Evolutionary conservation across 2,797 vertebrate species (phyloP).

Genomic region (Brotula barbata): DNA sequence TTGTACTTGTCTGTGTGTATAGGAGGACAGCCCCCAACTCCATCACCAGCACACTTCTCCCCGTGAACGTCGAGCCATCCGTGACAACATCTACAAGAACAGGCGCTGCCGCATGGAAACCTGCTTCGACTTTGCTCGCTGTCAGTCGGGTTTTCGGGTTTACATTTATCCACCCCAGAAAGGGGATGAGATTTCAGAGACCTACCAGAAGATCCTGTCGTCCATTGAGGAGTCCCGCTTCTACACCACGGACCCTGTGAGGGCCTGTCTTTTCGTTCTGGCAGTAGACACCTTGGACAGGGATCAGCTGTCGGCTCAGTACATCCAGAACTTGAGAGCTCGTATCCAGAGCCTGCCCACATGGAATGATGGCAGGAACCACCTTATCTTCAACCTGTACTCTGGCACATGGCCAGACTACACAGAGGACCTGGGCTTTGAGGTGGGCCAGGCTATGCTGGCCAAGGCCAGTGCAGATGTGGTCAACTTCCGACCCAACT

Average conservation of each 20-base stretch:
- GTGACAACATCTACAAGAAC: constrained; percentile 81
- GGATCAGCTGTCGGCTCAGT: constrained; percentile 82
- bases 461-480: constrained; percentile 82
- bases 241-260: constrained; percentile 75
- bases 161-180: constrained; percentile 80
- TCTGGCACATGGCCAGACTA: constrained; percentile 85
- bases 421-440: constrained; percentile 82
- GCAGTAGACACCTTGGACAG: constrained; percentile 83
- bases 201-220: constrained; percentile 81
- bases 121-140: constrained; percentile 81
- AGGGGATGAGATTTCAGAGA: constrained; percentile 77
- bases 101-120: constrained; percentile 84
- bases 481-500: constrained; percentile 80
- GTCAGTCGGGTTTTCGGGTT: constrained; percentile 77
- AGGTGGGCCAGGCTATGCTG: constrained; percentile 83
- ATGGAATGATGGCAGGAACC: constrained; percentile 83
- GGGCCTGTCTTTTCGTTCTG: constrained; percentile 81
- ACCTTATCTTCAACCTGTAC: constrained; percentile 85
- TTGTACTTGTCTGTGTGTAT: background rate
- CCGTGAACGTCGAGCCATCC: constrained; percentile 75
- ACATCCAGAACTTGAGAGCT: constrained; percentile 74
- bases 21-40: constrained; percentile 78
- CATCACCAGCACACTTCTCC: constrained; percentile 82
- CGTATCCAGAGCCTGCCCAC: constrained; percentile 80
- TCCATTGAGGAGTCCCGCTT: constrained; percentile 81